Evolutionary conservation across 2,888 invertebrate genomes (phyloP).

Genomic region (Eupeodes luniger): DNA sequence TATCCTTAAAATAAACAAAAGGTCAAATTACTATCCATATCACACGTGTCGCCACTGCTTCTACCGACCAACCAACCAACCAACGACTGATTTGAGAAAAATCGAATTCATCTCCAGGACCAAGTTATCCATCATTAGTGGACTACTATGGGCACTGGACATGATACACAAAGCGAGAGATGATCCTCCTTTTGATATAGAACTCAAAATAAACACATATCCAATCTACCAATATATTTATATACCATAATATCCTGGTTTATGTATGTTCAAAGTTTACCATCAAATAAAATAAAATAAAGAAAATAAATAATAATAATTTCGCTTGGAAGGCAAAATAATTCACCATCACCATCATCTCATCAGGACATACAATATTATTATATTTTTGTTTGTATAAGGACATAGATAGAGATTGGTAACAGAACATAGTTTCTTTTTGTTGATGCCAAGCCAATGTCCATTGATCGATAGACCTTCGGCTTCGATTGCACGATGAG

Average conservation of each 20-base stretch:
- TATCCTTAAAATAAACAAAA: background rate
- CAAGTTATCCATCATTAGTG: conserved; percentile 55
- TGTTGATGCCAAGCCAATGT: conserved; percentile 45
- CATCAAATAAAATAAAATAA: conserved; percentile 30
- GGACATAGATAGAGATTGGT: conserved; percentile 52
- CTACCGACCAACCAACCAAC: no score
- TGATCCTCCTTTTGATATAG: conserved; percentile 25
- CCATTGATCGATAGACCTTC: conserved; percentile 67
- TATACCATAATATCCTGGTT: background rate
- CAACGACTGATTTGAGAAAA: background rate
- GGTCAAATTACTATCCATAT: background rate
- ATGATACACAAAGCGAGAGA: background rate
- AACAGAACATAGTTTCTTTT: conserved; percentile 26
- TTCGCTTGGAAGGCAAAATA: conserved; percentile 46
- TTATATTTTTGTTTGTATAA: background rate
- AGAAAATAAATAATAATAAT: conserved; percentile 49
- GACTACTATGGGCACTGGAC: conserved; percentile 11
- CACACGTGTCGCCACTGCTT: no score
- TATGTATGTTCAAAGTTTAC: background rate
- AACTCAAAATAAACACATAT: background rate
- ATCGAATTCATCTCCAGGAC: background rate
- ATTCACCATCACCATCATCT: conserved; percentile 35
- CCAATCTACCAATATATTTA: background rate
- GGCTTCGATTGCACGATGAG: conserved; percentile 42
- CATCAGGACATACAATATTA: conserved; percentile 34